Conservation (phyloP, 2,888 invertebrate genomes). For the Catonia carolina region DNA sequence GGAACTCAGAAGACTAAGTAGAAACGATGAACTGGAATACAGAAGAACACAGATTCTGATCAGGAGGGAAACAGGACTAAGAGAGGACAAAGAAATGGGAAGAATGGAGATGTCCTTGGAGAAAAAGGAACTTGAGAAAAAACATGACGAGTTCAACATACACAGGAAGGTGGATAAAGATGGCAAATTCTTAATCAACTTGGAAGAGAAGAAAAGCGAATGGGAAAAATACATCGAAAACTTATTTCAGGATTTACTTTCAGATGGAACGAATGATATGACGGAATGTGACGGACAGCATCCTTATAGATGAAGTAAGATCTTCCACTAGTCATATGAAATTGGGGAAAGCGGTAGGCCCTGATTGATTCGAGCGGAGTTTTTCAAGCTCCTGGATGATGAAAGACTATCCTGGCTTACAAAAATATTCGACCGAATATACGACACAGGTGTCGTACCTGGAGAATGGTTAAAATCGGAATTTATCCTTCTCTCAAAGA, state of each 20-base stretch:
- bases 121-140: too few species aligned
- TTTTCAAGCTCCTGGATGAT: conserved; percentile 29
- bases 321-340: conserved; percentile 24
- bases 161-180: too few species aligned
- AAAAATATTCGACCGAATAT: conserved; percentile 28
- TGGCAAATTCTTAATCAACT: neutral
- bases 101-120: too few species aligned
- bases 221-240: conserved; percentile 6
- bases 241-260: conserved; percentile 7
- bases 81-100: too few species aligned
- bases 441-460: conserved; percentile 28
- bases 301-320: conserved; percentile 25
- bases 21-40: too few species aligned
- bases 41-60: too few species aligned
- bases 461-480: conserved; percentile 27
- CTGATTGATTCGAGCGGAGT: conserved; percentile 26
- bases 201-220: neutral
- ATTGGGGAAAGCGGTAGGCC: conserved; percentile 29
- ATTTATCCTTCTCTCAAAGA: conserved; percentile 28
- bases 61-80: too few species aligned
- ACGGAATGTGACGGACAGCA: conserved; percentile 1
- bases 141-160: too few species aligned
- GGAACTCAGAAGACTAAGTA: too few species aligned
- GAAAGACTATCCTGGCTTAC: conserved; percentile 23
- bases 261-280: neutral